Base-by-base conservation (phyloP, 2,797 vertebrate species). In the Nyctalus aviator region DNA sequence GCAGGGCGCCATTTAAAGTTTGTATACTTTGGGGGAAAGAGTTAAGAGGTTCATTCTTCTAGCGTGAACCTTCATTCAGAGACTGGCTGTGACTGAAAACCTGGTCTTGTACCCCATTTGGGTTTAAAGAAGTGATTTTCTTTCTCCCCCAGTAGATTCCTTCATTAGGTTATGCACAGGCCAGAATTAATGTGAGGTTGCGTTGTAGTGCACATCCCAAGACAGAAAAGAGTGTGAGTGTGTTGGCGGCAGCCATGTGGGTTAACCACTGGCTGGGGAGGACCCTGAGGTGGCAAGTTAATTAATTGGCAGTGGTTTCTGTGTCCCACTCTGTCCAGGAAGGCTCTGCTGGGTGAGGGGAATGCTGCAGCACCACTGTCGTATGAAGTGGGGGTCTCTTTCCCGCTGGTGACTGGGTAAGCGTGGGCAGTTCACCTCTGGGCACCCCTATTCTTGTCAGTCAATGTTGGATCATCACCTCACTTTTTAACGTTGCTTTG, bases 11-110 rank as follows among this genome's bases (percentile, higher is more conserved):
- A 84, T 87, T 96, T 94, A 41, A 76, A 83, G 83, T 95, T 78
- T 71, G 78, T 95, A 84, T 75, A 66, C 93, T 94, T 95, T 73
- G 4, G n/a, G 75, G 66, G 76, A 95, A 85, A 86, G 83, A 90
- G 53, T 87, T n/a, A n/a, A n/a, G n/a, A n/a, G n/a, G n/a, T n/a
- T n/a, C 48, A 83, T 94, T 86, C 35, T 88, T 88, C 87, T 95
- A 3, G 84, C 32, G 23, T 68, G 83, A 92, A 91, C 13, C 13
- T 68, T 77, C 35, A 27, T 68, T 71, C 76, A 59, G 91, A 77
- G 88, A 90, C 44, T 89, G 69, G 77, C 84, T 86, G 87, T 57
- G 23, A 48, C 73, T 55, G 53, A 79, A 91, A 93, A 88, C 84
- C 73, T 59, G 48, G 83, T 14, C 82, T 79, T 72, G 37, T 53